Percentiles rank a stretch among this genome's conserved stretches.
phyloP scores from a whole-genome alignment of 2,888 invertebrate genomes.

The Microchrysa polita region DNA sequence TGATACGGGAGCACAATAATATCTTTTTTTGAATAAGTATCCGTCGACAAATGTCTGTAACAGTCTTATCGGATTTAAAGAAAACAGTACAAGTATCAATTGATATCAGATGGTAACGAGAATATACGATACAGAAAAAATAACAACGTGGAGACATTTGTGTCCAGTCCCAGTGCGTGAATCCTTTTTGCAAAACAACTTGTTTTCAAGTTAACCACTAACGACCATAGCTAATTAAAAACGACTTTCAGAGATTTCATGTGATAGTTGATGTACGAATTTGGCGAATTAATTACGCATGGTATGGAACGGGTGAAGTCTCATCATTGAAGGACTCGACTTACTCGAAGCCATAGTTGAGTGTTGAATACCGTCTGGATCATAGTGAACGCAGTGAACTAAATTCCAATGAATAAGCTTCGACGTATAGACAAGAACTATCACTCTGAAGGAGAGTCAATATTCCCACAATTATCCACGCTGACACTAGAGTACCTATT shows the following conservation, averaged over 20 bases:
- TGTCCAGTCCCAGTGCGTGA: background rate
- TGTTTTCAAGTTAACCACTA: conserved; percentile 3
- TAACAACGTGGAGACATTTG: background rate
- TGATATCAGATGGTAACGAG: background rate
- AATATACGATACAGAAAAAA: background rate
- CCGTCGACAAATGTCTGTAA: background rate
- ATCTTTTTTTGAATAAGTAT: background rate
- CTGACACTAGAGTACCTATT: no score
- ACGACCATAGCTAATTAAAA: conserved; percentile 13
- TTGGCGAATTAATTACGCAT: background rate
- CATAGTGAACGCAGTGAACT: no score
- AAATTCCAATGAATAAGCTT: no score
- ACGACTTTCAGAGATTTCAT: background rate
- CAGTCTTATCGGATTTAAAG: conserved; percentile 3
- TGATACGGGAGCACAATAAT: background rate
- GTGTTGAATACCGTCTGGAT: no score
- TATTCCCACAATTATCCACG: no score
- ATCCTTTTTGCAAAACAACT: background rate
- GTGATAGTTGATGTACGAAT: background rate
- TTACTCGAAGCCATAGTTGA: no score
- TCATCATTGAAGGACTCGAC: no score
- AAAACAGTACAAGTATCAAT: no score
- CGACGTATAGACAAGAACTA: no score
- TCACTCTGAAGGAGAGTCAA: no score
- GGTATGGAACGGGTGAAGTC: no score